phyloP scores from a whole-genome alignment of 1,140 invertebrate species.

The Brachystomella parvula region DNA sequence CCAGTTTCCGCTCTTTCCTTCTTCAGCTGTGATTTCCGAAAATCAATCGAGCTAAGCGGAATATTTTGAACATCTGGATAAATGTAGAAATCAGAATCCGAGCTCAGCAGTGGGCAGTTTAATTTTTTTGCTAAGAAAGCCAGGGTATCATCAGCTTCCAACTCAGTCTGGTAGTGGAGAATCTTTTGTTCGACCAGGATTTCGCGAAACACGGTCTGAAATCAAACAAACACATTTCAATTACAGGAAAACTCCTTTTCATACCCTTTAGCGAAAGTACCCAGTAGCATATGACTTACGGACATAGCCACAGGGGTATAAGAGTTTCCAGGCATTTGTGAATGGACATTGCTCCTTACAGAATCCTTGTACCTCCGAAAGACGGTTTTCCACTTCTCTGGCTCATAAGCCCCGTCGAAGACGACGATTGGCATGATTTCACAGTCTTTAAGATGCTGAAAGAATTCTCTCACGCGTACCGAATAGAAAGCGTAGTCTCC shows the following conservation, averaged over 20 bases:
- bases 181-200: constrained; percentile 44
- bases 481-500: constrained; percentile 47
- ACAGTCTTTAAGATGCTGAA: constrained; percentile 43
- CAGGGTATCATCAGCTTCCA: constrained; percentile 49
- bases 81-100: constrained; percentile 51
- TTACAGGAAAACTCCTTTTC: background rate
- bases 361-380: constrained; percentile 41
- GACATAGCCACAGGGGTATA: constrained; percentile 16
- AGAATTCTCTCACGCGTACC: constrained; percentile 42
- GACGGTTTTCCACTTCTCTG: constrained; percentile 39
- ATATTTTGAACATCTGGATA: constrained; percentile 45
- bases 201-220: constrained; percentile 43
- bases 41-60: constrained; percentile 43
- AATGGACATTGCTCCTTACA: constrained; percentile 22
- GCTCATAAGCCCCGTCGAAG: constrained; percentile 47
- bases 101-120: constrained; percentile 48
- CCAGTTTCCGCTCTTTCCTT: constrained; percentile 11
- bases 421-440: constrained; percentile 46
- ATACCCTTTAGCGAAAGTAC: constrained; percentile 1
- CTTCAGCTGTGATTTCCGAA: constrained; percentile 11
- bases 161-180: constrained; percentile 44
- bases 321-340: constrained; percentile 27
- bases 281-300: background rate
- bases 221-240: constrained; percentile 29
- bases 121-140: constrained; percentile 46